Conservation (phyloP, 1,140 invertebrate species). For the Ephestia elutella region DNA sequence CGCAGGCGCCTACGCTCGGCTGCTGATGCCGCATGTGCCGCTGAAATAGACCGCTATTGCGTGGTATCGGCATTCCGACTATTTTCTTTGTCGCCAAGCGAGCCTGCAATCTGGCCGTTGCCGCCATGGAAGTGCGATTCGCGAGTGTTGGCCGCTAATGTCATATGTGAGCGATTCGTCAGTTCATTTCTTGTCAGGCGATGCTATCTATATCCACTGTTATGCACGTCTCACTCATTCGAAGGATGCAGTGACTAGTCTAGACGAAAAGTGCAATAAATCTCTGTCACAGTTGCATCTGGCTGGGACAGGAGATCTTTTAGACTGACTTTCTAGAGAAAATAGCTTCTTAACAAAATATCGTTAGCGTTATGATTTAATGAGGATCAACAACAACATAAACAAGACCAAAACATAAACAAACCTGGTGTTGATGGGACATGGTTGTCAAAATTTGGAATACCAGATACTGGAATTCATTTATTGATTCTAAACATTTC, state of each 20-base stretch:
- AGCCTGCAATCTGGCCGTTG: conserved; percentile 15
- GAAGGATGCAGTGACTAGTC: conserved; percentile 29
- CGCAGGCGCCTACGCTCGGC: conserved; percentile 64
- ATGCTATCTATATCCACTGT: conserved; percentile 19
- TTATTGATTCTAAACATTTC: too few species aligned
- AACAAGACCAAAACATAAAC: conserved; percentile 41
- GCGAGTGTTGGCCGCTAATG: conserved; percentile 22
- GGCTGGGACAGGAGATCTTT: conserved; percentile 1
- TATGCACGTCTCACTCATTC: conserved; percentile 29
- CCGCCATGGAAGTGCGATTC: conserved; percentile 24
- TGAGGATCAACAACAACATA: conserved; percentile 23
- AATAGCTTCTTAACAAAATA: not conserved
- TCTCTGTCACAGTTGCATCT: conserved; percentile 34
- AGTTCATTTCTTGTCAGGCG: conserved; percentile 21
- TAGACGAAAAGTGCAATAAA: conserved; percentile 44
- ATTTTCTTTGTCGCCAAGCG: conserved; percentile 60
- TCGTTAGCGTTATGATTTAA: not conserved
- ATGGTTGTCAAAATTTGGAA: too few species aligned
- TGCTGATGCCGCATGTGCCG: conserved; percentile 46
- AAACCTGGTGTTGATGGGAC: not conserved
- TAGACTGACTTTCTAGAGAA: not conserved
- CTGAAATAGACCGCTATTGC: conserved; percentile 63
- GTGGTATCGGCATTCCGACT: conserved; percentile 58
- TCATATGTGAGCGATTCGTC: conserved; percentile 11
- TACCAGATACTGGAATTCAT: too few species aligned